Percentiles rank a stretch among this genome's conserved stretches.
Conservation (phyloP, 2,888 invertebrate species). For the Branchinecta sandiegonensis region DNA sequence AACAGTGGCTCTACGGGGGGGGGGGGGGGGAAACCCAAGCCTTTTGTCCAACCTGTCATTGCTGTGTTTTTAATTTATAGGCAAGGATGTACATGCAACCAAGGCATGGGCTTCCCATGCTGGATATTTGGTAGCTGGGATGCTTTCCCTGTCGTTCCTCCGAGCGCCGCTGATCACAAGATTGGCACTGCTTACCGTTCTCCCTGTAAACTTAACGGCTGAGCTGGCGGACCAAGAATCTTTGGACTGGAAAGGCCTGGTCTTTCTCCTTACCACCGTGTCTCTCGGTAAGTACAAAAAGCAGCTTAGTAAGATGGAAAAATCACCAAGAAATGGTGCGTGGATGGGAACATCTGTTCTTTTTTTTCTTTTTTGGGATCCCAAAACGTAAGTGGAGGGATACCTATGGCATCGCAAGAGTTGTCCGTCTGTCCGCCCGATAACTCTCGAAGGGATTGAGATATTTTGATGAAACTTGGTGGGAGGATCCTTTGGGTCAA, state of each 20-base stretch:
- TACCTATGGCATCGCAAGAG: too few relatives aligned
- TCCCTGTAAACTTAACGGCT: neutral
- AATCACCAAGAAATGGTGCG: too few relatives aligned
- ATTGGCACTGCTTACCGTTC: neutral
- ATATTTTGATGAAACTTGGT: too few relatives aligned
- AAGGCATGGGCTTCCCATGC: neutral
- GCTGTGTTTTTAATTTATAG: neutral
- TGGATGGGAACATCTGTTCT: too few relatives aligned
- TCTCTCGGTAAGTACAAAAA: neutral
- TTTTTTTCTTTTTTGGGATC: too few relatives aligned
- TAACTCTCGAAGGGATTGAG: too few relatives aligned
- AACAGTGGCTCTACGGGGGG: too few relatives aligned
- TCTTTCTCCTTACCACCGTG: neutral
- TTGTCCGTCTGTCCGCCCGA: too few relatives aligned
- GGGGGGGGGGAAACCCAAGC: too few relatives aligned
- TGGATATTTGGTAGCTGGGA: neutral
- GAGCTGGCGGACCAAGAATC: neutral
- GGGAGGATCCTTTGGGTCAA: too few relatives aligned
- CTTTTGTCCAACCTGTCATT: neutral
- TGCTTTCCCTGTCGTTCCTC: conserved; percentile 5
- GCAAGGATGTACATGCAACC: neutral
- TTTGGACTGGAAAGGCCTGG: conserved; percentile 3
- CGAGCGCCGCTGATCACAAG: neutral
- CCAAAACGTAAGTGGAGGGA: too few relatives aligned
- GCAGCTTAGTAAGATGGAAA: too few relatives aligned